Base-by-base conservation (phyloP, 2,797 vertebrate species). In the Notoglanidium macrostoma region DNA sequence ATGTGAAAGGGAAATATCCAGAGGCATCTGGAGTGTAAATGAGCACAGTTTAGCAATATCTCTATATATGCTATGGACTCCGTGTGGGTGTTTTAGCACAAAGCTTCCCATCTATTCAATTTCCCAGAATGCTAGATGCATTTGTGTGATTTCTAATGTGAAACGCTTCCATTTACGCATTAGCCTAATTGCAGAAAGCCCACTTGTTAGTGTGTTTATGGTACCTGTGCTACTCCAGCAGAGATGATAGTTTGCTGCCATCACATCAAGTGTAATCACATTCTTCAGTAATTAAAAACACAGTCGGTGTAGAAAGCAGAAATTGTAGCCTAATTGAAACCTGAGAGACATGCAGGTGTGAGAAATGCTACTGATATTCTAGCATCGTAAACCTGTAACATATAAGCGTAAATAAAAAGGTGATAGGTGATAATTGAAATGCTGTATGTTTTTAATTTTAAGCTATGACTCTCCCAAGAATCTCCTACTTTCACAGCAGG, bases 201-300 rank as follows among this genome's bases (percentile, higher is more conserved):
- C 44, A 19, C 14, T 63, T 82, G 59, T 65, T 82, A 49, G 14
- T 29, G 59, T 82, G 79, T 82, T 82, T 49, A 67, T 12, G 80
- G 80, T 83, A 49, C 9, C 19, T 32, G 59, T 21, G 15, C 15
- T 51, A 32, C 44, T 83, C 63, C n/a, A 67, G 61, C 63, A 32
- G 61, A 2, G 80, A 67, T 67, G 44, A 51, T 51, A 11, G 80
- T 32, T 63, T 46, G 59, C 14, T 65, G 35, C 40, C 29, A 14
- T 81, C 23, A 46, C 23, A 29, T 65, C 29, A 65, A 82, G 40
- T 65, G 8, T 49, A 65, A 82, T 82, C 44, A 29, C n/a, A 67
- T 51, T 26, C 29, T 51, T 83, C 23, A 1, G 40, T 83, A 49
- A 51, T 67, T 67, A 49, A 83, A 65, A 17, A 44, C 32, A 44